phyloP scores from a whole-genome alignment of 2,888 invertebrate species.

The Steinernema carpocapsae region DNA sequence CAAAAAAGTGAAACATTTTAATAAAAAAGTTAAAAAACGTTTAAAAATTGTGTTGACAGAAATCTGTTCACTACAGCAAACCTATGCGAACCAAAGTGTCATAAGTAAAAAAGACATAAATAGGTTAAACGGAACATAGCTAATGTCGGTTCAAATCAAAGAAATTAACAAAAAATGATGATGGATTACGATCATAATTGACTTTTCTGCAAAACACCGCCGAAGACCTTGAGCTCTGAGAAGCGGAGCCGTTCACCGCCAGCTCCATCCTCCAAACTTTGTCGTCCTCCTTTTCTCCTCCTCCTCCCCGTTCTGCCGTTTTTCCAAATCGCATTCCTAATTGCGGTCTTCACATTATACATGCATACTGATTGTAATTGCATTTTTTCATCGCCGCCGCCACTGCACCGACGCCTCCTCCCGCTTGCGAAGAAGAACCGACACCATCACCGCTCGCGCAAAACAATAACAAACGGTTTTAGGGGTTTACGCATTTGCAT shows the following conservation, averaged over 20 bases:
- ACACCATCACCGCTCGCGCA: background rate
- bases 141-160: background rate
- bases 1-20: background rate
- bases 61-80: too few relatives aligned
- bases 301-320: background rate
- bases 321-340: slow-evolving; percentile 19
- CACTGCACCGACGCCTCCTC: background rate
- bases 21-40: background rate
- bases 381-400: slow-evolving; percentile 17
- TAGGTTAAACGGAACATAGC: background rate
- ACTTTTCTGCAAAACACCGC: background rate
- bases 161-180: slow-evolving; percentile 6
- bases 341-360: slow-evolving; percentile 12
- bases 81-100: too few relatives aligned
- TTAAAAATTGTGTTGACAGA: background rate
- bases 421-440: too few relatives aligned
- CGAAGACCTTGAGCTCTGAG: slow-evolving; percentile 5
- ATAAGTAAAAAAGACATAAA: too few relatives aligned
- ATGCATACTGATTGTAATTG: slow-evolving; percentile 32
- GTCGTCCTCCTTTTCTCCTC: too few relatives aligned
- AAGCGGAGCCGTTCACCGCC: background rate
- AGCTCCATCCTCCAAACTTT: background rate
- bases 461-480: slow-evolving; percentile 32
- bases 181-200: background rate
- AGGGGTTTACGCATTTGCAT: slow-evolving; percentile 27